A percentile compares a stretch with the other conserved stretches of the same genome.
Evolutionary conservation across 2,797 vertebrate species (phyloP).

Genomic region (Chiloscyllium punctatum): DNA sequence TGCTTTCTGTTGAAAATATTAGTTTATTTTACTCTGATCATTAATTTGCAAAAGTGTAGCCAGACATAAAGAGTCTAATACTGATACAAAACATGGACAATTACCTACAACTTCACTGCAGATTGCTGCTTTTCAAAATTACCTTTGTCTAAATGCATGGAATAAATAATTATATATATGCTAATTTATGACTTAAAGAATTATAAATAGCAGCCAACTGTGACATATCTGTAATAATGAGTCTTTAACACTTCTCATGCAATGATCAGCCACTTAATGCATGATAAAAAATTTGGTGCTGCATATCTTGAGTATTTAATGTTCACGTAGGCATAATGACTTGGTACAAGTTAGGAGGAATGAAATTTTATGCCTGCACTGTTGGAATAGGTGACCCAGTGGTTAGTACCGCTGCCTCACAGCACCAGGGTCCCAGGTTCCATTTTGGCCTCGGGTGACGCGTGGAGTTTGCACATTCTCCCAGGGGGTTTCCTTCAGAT

Average conservation of each 20-base stretch:
- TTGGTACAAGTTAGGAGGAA: neutral
- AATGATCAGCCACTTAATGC: neutral
- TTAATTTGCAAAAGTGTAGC: neutral
- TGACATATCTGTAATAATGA: conserved; percentile 4
- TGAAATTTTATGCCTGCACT: neutral
- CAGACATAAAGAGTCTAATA: neutral
- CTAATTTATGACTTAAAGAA: neutral
- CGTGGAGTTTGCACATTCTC: too few relatives aligned
- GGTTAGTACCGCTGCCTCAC: too few relatives aligned
- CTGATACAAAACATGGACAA: neutral
- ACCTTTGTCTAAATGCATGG: neutral
- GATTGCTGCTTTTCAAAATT: neutral
- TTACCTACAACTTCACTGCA: neutral
- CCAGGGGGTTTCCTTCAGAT: too few relatives aligned
- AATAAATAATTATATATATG: neutral
- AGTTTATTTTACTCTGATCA: neutral
- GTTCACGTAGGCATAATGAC: neutral
- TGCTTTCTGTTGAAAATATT: neutral
- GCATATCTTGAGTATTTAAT: neutral
- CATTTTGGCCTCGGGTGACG: too few relatives aligned
- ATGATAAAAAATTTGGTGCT: neutral
- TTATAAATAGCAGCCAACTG: neutral
- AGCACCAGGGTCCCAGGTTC: too few relatives aligned
- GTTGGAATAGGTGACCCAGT: neutral
- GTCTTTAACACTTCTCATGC: neutral